These are phyloP conservation scores for Bombus haemorrhoidalis DNA, from an alignment of 1,140 invertebrate species.

Conservation along the genomic window DNA sequence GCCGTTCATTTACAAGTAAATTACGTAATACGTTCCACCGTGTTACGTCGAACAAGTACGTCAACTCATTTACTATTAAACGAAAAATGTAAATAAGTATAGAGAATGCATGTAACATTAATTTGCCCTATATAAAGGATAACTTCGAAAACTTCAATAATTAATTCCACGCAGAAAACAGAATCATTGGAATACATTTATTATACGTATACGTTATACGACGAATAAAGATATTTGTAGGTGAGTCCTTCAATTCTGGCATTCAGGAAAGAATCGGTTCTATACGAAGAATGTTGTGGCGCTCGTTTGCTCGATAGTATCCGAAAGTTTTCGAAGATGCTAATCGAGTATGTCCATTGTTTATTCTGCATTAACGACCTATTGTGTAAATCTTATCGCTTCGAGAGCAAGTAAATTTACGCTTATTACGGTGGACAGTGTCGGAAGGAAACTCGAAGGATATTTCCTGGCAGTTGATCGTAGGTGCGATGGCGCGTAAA, in stretches of 20 bases:
- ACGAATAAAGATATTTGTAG: not conserved
- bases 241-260: no score
- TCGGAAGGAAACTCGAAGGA: constrained; percentile 12
- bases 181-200: no score
- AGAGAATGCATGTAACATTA: no score
- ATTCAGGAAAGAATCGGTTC: not conserved
- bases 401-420: not conserved
- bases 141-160: no score
- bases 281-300: not conserved
- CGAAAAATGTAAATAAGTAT: no score
- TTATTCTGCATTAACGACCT: not conserved
- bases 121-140: no score
- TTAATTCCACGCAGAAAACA: no score
- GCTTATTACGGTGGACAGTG: constrained; percentile 28
- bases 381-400: constrained; percentile 18
- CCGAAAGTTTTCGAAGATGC: constrained; percentile 20
- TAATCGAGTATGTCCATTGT: constrained; percentile 22
- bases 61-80: no score
- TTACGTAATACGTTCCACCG: no score
- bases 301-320: not conserved
- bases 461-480: constrained; percentile 30
- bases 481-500: constrained; percentile 52
- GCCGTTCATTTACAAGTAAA: no score
- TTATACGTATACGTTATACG: no score
- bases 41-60: no score